Base-by-base conservation (phyloP, 2,888 invertebrate genomes). In the Syritta pipiens region DNA sequence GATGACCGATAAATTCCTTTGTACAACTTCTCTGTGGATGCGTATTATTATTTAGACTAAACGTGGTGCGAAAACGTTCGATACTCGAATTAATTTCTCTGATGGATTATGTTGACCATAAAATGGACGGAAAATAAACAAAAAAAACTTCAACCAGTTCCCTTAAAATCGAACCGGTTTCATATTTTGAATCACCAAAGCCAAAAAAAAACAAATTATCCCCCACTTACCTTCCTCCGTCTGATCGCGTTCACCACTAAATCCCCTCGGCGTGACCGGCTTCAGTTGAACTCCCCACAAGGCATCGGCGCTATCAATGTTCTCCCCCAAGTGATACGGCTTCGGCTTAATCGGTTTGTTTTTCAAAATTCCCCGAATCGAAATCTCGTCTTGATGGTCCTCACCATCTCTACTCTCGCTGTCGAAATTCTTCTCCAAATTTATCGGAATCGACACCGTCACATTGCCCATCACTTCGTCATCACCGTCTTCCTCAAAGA, bases 261-360 rank as follows among this genome's bases (percentile, higher is more conserved):
- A 51, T 51, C 44, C 28, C 82, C 76, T 59, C 77, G 57, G 2
- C 79, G 81, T 82, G 6, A 90, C 86, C 1, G 90, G 89, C 49
- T 89, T 88, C 57, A 91, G 83, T 35, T 89, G 89, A 4, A 91
- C 88, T 10, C 91, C 91, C 91, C 91, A 92, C 26, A 90, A 76
- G 3, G 85, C 88, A 67, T 88, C 88, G 5, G 87, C 83, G 35
- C 84, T 87, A 71, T 89, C 90, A 84, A 91, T 90, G 86, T 92
- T 92, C 86, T 93, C 93, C 55, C 93, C 94, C 84, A 94, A 89
- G 85, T 93, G 92, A 89, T 94, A 94, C 83, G 94, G 93, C 87
- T 92, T 93, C 84, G 94, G 94, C 86, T 93, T 93, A 37, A 92
- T 90, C 49, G 93, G 93, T 88, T 93, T 94, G 84, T 94, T 94